These are phyloP conservation scores for Alces alces DNA, from an alignment of 2,113 vertebrate species.

Conservation along the genomic window DNA sequence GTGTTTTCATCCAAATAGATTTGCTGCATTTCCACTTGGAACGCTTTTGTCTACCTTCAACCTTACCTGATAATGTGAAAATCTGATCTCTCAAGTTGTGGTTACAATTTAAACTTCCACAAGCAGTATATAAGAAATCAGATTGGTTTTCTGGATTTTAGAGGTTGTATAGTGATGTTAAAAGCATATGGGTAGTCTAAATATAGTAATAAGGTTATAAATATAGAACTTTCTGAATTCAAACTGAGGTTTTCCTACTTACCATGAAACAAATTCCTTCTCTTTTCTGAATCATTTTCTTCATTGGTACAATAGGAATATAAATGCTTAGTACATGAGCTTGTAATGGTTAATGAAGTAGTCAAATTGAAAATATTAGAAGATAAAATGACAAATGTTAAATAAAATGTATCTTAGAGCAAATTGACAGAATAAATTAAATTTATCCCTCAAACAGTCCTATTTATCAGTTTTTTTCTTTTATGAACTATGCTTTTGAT, in stretches of 20 bases:
- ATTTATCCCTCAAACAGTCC: background rate
- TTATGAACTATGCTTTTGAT: background rate
- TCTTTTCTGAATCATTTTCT: background rate
- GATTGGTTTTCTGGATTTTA: slow-evolving; percentile 9
- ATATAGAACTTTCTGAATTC: background rate
- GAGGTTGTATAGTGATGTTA: background rate
- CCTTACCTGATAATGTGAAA: background rate
- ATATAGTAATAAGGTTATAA: background rate
- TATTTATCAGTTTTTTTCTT: background rate
- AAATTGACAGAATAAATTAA: background rate
- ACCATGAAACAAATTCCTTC: background rate
- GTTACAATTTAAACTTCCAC: background rate
- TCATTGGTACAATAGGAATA: background rate
- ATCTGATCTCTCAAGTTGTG: background rate
- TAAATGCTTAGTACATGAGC: background rate
- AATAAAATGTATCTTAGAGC: background rate
- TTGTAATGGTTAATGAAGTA: background rate
- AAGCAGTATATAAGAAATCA: background rate
- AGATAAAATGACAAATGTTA: slow-evolving; percentile 6
- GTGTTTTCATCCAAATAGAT: background rate
- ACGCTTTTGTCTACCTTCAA: background rate
- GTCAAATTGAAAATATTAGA: slow-evolving; percentile 9
- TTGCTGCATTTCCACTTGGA: background rate
- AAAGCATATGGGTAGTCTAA: background rate
- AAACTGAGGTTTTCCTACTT: background rate